Evolutionary conservation across 1,140 invertebrate genomes (phyloP).

Genomic region (Centruroides sculpturatus): DNA sequence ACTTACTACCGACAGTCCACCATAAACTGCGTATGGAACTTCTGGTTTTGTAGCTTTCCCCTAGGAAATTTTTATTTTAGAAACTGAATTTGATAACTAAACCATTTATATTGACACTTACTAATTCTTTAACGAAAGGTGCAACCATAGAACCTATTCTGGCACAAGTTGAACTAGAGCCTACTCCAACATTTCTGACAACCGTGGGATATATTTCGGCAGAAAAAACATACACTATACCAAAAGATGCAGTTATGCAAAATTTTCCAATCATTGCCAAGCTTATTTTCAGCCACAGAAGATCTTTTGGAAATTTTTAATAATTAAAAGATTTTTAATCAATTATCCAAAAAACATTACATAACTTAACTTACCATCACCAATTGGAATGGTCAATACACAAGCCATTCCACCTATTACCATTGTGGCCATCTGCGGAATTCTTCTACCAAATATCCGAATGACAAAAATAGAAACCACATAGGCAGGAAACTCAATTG

Average conservation of each 20-base stretch:
- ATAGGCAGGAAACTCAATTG: constrained; percentile 63
- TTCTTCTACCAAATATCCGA: not conserved
- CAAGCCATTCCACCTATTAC: not conserved
- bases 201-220: constrained; percentile 66
- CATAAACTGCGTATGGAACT: constrained; percentile 8
- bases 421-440: not conserved
- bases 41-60: constrained; percentile 4
- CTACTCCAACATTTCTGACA: constrained; percentile 27
- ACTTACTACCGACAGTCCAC: constrained; percentile 6
- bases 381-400: not conserved
- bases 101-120: constrained; percentile 16
- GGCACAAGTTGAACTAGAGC: constrained; percentile 24
- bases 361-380: too few relatives aligned
- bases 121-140: constrained; percentile 38
- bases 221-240: constrained; percentile 61
- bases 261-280: constrained; percentile 67
- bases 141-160: constrained; percentile 27
- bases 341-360: too few relatives aligned
- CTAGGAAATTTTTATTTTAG: not conserved
- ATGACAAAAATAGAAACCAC: not conserved
- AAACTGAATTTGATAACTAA: too few relatives aligned
- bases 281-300: constrained; percentile 42
- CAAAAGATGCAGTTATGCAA: constrained; percentile 63
- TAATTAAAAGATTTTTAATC: too few relatives aligned
- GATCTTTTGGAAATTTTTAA: constrained; percentile 26